Evolutionary conservation across 2,797 vertebrate species (phyloP), one percentile per base, ranked within the genome.

Genomic region (Oreochromis grahami): DNA sequence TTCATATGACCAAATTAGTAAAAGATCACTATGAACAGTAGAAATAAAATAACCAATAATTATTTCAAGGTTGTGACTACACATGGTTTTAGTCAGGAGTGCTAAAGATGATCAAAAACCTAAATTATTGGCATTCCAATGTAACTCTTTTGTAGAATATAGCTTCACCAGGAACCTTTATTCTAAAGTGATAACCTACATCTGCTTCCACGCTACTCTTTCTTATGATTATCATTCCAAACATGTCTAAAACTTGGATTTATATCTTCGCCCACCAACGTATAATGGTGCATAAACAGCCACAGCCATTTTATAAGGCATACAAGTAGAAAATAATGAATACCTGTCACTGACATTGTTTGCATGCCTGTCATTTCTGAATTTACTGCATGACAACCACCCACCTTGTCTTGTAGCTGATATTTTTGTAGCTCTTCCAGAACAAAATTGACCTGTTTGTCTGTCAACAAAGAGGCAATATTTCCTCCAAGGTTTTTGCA

Each of bases 401-500:
- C 76, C 82, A 96, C 96, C 96, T 96, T 95, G 26, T 97, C 98
- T 95, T 98, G 97, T 74, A 97, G 95, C 17, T 97, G 97, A 86
- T 97, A 96, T 83, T 98, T 98, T 52, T 98, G 97, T 83, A 99
- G 97, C 95, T 99, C 98, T 86, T 98, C 98, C 90, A 99, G 94
- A 68, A 99, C 96, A 87, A 98, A 98, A 83, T 97, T 96, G 82
- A 99, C 97, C 94, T 98, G 98, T 87, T 97, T 98, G 41, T 97
- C 96, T 19, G 97, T 97, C 88, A 98, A 97, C 92, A 99, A 89
- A 14, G 98, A 99, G 77, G 98, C 98, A 6, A 99, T 98, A 87
- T 97, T 99, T 51, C 98, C 98, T 76, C 97, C 98, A 63, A 98
- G 96, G 93, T 98, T 99, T 89, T 99, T 99, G 93, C 98, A 99